phyloP scores from a whole-genome alignment of 64 coral and sea anemone genomes.

The Dendronephthya gigantea region DNA sequence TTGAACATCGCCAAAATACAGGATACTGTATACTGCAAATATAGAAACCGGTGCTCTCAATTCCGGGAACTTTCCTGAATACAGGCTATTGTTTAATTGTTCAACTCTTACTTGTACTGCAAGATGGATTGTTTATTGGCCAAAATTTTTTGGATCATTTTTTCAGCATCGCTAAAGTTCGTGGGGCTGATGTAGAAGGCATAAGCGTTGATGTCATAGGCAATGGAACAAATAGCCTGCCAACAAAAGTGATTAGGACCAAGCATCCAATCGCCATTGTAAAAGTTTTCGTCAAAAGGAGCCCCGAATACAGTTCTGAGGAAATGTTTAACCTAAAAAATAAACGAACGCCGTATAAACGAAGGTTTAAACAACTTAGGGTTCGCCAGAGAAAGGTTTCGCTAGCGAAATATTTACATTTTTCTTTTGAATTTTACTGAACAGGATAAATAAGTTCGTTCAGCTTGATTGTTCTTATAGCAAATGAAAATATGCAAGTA shows the following conservation, averaged over 20 bases:
- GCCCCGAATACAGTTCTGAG: slow-evolving; percentile 74
- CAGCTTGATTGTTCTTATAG: too few relatives aligned
- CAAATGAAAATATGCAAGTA: too few relatives aligned
- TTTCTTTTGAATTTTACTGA: too few relatives aligned
- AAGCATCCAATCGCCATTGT: slow-evolving; percentile 93
- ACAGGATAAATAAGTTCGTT: too few relatives aligned
- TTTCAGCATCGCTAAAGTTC: slow-evolving; percentile 40
- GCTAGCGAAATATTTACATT: too few relatives aligned
- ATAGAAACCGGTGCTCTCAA: too few relatives aligned
- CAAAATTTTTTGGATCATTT: neutral
- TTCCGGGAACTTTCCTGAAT: too few relatives aligned
- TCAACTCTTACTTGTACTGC: slow-evolving; percentile 8
- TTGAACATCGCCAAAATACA: too few relatives aligned
- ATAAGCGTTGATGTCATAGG: slow-evolving; percentile 43
- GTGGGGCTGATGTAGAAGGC: slow-evolving; percentile 46
- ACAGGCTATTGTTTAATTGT: neutral
- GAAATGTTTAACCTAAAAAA: slow-evolving; percentile 53
- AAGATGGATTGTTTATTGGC: neutral
- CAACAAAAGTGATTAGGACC: slow-evolving; percentile 90
- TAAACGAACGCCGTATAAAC: neutral
- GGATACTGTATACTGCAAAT: too few relatives aligned
- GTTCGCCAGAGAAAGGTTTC: too few relatives aligned
- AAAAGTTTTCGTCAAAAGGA: slow-evolving; percentile 88
- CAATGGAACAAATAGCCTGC: slow-evolving; percentile 73
- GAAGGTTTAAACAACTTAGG: too few relatives aligned